A percentile compares a stretch with the other conserved stretches of the same genome.
phyloP scores from a whole-genome alignment of 1,140 invertebrate species.

The Centruroides vittatus region DNA sequence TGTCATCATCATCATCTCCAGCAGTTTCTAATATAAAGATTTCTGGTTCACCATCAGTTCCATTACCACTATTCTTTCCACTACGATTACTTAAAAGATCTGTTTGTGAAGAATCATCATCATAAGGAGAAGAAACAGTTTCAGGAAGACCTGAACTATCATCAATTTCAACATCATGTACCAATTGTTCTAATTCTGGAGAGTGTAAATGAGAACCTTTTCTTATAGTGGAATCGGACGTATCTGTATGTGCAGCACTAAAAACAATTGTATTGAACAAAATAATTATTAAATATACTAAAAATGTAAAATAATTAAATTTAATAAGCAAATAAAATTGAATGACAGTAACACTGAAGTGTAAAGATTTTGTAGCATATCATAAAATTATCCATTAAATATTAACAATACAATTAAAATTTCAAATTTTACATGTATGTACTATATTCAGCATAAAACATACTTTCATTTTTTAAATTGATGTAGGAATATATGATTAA shows the following conservation, averaged over 20 bases:
- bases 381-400: too few species aligned
- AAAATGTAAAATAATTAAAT: background rate
- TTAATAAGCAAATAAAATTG: background rate
- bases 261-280: background rate
- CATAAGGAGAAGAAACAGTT: slow-evolving; percentile 42
- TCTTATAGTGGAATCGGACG: background rate
- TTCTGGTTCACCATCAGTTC: slow-evolving; percentile 25
- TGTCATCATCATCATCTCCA: too few species aligned
- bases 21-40: background rate
- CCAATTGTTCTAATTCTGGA: slow-evolving; percentile 6
- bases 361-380: too few species aligned
- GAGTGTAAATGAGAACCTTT: slow-evolving; percentile 13
- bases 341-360: too few species aligned
- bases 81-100: background rate
- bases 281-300: background rate
- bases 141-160: slow-evolving; percentile 2
- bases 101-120: slow-evolving; percentile 42
- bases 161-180: background rate
- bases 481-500: too few species aligned
- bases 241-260: background rate
- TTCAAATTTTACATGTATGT: too few species aligned
- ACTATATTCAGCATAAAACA: too few species aligned
- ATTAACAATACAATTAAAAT: too few species aligned
- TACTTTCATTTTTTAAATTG: too few species aligned
- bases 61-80: slow-evolving; percentile 22